Evolutionary conservation across 2,888 invertebrate genomes (phyloP).

Genomic region (Odontomyia ornata): DNA sequence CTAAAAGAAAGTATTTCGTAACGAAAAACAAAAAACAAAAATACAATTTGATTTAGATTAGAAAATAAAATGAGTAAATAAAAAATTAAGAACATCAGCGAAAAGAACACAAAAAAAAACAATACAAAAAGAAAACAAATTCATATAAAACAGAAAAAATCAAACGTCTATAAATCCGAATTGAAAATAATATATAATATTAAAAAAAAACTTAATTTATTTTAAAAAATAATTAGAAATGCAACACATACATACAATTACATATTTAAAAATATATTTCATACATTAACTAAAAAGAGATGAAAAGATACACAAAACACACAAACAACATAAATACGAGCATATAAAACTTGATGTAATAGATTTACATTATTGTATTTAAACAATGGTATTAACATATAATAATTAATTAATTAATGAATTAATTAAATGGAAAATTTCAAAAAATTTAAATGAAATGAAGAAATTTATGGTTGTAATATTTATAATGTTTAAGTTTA

Average conservation of each 20-base stretch:
- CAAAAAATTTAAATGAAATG: neutral
- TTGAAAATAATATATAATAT: neutral
- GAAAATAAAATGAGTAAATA: neutral
- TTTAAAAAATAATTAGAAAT: neutral
- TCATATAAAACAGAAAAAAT: neutral
- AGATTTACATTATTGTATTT: neutral
- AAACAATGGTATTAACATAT: neutral
- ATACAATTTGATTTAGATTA: neutral
- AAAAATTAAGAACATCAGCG: neutral
- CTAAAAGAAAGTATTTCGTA: conserved; percentile 45
- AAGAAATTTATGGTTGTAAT: conserved; percentile 44
- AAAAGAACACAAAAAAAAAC: neutral
- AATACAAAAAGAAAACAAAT: neutral
- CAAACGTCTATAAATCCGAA: neutral
- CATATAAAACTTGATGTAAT: neutral
- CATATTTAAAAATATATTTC: neutral
- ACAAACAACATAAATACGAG: neutral
- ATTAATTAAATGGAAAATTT: conserved; percentile 3
- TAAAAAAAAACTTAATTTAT: neutral
- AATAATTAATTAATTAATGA: neutral
- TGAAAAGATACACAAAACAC: neutral
- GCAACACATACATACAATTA: neutral
- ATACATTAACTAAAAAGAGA: too few relatives aligned
- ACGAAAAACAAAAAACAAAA: conserved; percentile 36
- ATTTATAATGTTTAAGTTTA: conserved; percentile 41